Percentiles rank a stretch among this genome's conserved stretches.
Evolutionary conservation across 1,140 invertebrate species (phyloP).

Genomic region (Apocrypta bakeri): DNA sequence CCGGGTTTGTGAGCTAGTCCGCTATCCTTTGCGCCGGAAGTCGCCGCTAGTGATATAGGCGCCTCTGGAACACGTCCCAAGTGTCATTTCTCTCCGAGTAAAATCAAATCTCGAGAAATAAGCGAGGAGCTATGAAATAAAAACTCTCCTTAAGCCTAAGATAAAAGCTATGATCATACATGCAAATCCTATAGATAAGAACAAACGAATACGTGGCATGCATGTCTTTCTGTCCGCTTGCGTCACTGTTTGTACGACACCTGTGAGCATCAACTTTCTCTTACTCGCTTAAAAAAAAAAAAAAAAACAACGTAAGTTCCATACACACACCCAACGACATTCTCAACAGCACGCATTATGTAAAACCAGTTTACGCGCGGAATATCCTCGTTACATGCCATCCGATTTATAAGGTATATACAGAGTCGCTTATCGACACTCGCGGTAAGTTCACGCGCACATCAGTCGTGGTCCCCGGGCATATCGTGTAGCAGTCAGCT

Average conservation of each 20-base stretch:
- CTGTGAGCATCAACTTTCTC: background rate
- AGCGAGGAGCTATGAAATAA: background rate
- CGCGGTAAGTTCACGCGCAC: background rate
- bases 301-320: too few relatives aligned
- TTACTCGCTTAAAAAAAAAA: background rate
- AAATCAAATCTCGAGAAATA: background rate
- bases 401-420: constrained; percentile 14
- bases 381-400: background rate
- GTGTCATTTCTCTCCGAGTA: background rate
- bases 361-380: background rate
- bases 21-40: constrained; percentile 70
- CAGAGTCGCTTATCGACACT: constrained; percentile 23
- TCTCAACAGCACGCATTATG: background rate
- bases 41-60: constrained; percentile 56
- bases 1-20: constrained; percentile 52
- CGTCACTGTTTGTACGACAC: too few relatives aligned
- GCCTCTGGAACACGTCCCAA: constrained; percentile 50
- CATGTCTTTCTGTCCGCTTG: background rate
- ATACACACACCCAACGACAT: background rate
- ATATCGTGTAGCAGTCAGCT: background rate
- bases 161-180: background rate
- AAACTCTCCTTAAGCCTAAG: background rate
- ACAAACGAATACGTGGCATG: background rate
- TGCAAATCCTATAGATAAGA: background rate
- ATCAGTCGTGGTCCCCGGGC: background rate